Conservation (phyloP, 2,888 invertebrate species). For the Glyphotaelius pellucidus region DNA sequence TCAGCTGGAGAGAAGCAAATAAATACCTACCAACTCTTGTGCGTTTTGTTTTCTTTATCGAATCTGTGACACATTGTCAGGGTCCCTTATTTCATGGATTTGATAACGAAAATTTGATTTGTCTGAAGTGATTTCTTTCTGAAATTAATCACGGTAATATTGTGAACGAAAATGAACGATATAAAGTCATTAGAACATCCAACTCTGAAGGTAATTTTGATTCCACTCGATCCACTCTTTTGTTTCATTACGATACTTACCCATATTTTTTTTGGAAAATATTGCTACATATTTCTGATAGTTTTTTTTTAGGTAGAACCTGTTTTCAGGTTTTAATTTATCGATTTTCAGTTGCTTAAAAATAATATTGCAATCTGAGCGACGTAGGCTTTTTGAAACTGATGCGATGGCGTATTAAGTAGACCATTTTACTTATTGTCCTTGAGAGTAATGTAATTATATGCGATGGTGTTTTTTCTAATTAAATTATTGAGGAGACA, state of each 20-base stretch:
- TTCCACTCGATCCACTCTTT: slow-evolving; percentile 6
- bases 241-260: slow-evolving; percentile 15
- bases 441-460: slow-evolving; percentile 2
- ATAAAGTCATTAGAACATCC: slow-evolving; percentile 96
- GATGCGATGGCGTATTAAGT: slow-evolving; percentile 22
- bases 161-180: slow-evolving; percentile 84
- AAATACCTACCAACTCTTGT: not conserved
- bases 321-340: not conserved
- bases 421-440: slow-evolving; percentile 22
- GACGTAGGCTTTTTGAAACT: not conserved
- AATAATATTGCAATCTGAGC: not conserved
- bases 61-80: slow-evolving; percentile 39
- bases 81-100: slow-evolving; percentile 20
- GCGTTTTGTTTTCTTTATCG: slow-evolving; percentile 19
- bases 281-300: slow-evolving; percentile 4
- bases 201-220: slow-evolving; percentile 87
- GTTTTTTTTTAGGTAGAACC: not conserved
- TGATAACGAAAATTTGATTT: slow-evolving; percentile 7
- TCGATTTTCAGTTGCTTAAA: not conserved
- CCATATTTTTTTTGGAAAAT: slow-evolving; percentile 5
- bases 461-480: not conserved
- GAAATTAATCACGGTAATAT: not conserved
- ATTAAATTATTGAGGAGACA: not conserved
- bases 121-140: slow-evolving; percentile 12
- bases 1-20: slow-evolving; percentile 42